A percentile compares a stretch with the other conserved stretches of the same genome.
These are phyloP conservation scores for Ophion ellenae DNA, from an alignment of 2,888 invertebrate genomes.

Conservation along the genomic window DNA sequence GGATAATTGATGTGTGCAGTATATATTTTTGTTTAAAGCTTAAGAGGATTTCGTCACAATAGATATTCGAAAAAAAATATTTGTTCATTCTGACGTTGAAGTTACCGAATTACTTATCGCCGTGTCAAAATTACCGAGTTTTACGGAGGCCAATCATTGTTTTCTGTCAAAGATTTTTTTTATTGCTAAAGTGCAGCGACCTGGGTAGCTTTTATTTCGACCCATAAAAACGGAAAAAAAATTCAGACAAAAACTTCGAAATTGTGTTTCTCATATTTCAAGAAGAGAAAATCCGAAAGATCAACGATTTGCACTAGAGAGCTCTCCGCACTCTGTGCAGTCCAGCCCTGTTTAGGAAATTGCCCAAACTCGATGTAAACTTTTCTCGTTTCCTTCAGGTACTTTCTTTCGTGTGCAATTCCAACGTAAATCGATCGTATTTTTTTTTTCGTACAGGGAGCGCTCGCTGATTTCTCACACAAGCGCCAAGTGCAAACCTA, in stretches of 20 bases:
- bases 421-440: constrained; percentile 44
- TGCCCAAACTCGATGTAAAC: constrained; percentile 38
- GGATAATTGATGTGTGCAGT: no score
- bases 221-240: constrained; percentile 9
- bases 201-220: not conserved
- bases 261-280: constrained; percentile 21
- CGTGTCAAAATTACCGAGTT: no score
- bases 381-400: constrained; percentile 55
- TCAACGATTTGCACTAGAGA: constrained; percentile 23
- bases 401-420: constrained; percentile 38
- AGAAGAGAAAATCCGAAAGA: constrained; percentile 15
- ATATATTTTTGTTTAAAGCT: no score
- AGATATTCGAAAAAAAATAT: not conserved
- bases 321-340: constrained; percentile 41
- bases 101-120: no score
- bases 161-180: no score
- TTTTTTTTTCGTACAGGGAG: constrained; percentile 28
- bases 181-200: not conserved
- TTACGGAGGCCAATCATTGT: no score
- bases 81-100: not conserved
- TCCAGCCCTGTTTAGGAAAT: constrained; percentile 12
- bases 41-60: no score
- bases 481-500: constrained; percentile 62
- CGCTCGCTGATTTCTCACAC: constrained; percentile 46
- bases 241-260: constrained; percentile 2